Evolutionary conservation across 1,140 invertebrate genomes (phyloP).

Genomic region (Vollenhovia emeryi): DNA sequence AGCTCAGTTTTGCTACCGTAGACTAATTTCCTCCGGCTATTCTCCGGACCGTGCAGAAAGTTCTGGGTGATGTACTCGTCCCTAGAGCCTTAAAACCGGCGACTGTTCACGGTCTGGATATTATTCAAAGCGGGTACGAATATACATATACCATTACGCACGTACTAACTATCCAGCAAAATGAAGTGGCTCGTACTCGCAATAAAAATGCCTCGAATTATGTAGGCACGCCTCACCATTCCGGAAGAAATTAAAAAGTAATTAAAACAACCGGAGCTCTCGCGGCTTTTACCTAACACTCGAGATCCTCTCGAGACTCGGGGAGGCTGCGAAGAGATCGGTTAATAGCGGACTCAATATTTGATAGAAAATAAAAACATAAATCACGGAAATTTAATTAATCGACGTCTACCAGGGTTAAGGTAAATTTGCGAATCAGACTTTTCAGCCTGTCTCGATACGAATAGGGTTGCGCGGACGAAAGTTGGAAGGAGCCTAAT

Average conservation of each 20-base stretch:
- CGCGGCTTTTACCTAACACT: constrained; percentile 1
- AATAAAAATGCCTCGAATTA: constrained; percentile 78
- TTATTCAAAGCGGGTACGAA: constrained; percentile 63
- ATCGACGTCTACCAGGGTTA: neutral
- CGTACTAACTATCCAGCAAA: constrained; percentile 55
- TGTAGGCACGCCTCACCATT: constrained; percentile 75
- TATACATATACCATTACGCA: constrained; percentile 64
- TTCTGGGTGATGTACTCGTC: constrained; percentile 78
- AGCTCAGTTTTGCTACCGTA: constrained; percentile 75
- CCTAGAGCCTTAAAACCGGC: constrained; percentile 69
- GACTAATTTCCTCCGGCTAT: constrained; percentile 77
- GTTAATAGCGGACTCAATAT: constrained; percentile 38
- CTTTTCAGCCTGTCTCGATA: neutral
- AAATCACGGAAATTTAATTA: constrained; percentile 50
- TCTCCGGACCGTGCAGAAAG: constrained; percentile 66
- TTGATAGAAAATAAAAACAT: constrained; percentile 52
- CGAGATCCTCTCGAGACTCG: constrained; percentile 1
- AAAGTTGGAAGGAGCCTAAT: neutral
- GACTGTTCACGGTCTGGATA: constrained; percentile 70
- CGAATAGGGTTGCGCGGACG: neutral
- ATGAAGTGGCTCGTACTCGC: constrained; percentile 63
- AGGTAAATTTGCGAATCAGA: neutral
- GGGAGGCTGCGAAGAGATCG: constrained; percentile 24
- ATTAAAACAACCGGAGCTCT: constrained; percentile 77
- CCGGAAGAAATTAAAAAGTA: constrained; percentile 82